Evolutionary conservation across 2,797 vertebrate genomes (phyloP).

Genomic region (Discoglossus pictus): DNA sequence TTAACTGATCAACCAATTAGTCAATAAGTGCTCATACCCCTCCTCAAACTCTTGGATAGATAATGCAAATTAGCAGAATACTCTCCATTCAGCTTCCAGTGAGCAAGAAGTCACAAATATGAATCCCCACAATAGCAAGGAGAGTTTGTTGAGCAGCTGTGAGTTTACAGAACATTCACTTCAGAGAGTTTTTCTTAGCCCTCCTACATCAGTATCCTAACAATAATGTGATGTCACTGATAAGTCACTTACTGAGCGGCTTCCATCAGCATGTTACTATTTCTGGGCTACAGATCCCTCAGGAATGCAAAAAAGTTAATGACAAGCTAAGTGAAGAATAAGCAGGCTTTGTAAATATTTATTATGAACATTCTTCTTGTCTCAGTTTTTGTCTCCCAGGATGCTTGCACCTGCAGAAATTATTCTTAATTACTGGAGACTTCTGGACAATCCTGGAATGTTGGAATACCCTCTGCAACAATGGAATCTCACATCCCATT

Average conservation of each 20-base stretch:
- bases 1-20: too few relatives aligned
- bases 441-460: slow-evolving; percentile 1
- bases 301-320: slow-evolving; percentile 18
- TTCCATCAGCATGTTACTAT: not conserved
- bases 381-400: slow-evolving; percentile 26
- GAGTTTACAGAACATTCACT: too few relatives aligned
- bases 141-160: too few relatives aligned
- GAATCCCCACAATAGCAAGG: too few relatives aligned
- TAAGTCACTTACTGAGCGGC: not conserved
- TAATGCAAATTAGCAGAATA: too few relatives aligned
- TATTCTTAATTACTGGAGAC: slow-evolving; percentile 24
- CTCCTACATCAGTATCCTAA: too few relatives aligned
- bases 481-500: slow-evolving; percentile 60
- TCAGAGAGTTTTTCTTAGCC: too few relatives aligned
- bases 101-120: too few relatives aligned
- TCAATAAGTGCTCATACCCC: too few relatives aligned
- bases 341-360: slow-evolving; percentile 6
- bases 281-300: not conserved
- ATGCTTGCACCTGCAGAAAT: slow-evolving; percentile 27
- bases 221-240: too few relatives aligned
- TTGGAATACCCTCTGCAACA: slow-evolving; percentile 41
- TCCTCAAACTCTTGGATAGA: too few relatives aligned
- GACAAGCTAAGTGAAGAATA: slow-evolving; percentile 1
- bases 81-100: too few relatives aligned
- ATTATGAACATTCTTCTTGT: slow-evolving; percentile 20